Conservation (phyloP, 2,888 invertebrate species). For the Listrodromus nycthemerus region DNA sequence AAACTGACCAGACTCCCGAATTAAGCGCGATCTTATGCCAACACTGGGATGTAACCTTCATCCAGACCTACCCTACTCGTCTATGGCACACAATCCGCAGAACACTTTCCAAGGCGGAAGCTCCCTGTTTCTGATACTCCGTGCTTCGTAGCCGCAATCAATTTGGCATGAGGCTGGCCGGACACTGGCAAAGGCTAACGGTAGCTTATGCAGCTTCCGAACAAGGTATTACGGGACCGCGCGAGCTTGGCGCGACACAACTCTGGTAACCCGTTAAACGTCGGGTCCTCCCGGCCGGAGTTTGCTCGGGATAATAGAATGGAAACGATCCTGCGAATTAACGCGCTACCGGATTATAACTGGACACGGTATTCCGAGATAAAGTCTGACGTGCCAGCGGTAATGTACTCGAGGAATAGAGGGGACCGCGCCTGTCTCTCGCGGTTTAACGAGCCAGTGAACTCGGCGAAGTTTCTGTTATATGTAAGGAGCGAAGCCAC, state of each 20-base stretch:
- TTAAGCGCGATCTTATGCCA: too few relatives aligned
- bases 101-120: neutral
- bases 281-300: slow-evolving; percentile 35
- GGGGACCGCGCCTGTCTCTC: slow-evolving; percentile 8
- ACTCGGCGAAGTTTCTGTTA: slow-evolving; percentile 49
- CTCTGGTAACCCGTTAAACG: slow-evolving; percentile 38
- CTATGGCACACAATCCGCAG: neutral
- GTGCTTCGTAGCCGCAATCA: slow-evolving; percentile 10
- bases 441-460: slow-evolving; percentile 61
- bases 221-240: slow-evolving; percentile 19
- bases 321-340: slow-evolving; percentile 61
- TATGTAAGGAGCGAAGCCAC: neutral
- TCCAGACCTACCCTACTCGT: too few relatives aligned
- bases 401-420: slow-evolving; percentile 42
- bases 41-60: too few relatives aligned
- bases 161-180: slow-evolving; percentile 9
- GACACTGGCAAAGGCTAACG: slow-evolving; percentile 14
- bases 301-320: slow-evolving; percentile 62
- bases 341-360: slow-evolving; percentile 55
- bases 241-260: slow-evolving; percentile 39
- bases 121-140: neutral
- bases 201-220: slow-evolving; percentile 30
- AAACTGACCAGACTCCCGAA: too few relatives aligned
- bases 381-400: slow-evolving; percentile 51
- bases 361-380: slow-evolving; percentile 53